Base-by-base conservation (phyloP, 2,888 invertebrate species). In the Tortricodes alternella region DNA sequence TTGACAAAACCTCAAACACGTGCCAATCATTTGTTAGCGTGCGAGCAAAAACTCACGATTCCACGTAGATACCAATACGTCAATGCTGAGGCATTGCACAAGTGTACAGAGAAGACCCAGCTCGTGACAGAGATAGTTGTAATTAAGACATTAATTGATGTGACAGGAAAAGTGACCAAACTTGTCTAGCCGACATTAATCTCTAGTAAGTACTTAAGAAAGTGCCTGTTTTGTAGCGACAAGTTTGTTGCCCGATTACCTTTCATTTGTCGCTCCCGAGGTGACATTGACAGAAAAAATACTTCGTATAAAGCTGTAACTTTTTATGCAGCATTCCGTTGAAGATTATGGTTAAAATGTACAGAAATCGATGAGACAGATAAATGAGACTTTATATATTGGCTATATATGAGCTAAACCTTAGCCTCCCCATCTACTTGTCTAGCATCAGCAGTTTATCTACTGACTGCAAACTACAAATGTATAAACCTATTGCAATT, bases 121-220 rank as follows among this genome's bases (percentile, higher is more conserved):
- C 21, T 61, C 60, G 51, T 59, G 52, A 46, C 18, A 15, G 58
- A 62, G 67, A 71, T 70, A 71, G 58, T 48, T 66, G 62, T 67
- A 65, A 75, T 72, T 70, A 66, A 74, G 68, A 71, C 67, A 70
- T 71, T 66, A 71, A 66, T 53, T 64, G 62, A 65, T 59, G 39
- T 57, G 57, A 58, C 61, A 65, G 67, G 71, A 74, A 76, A 76
- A 74, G 71, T 71, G 66, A 67, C 60, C 66, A 60, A 67, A 73
- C 72, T 48, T 52, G 73, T 74, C 64, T 57, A 61, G 60, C 59
- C 62, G 43, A 55, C 34, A 57, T 51, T 48, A 49, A 49, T 53
- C 29, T 61, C 51, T 46, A 58, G 48, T 37, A 53, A 51, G 58
- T 59, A 53, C 59, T 59, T 56, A 71, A 68, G 71, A 74, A 73